Evolutionary conservation across 2,797 vertebrate genomes (phyloP).

Genomic region (Pristis pectinata): DNA sequence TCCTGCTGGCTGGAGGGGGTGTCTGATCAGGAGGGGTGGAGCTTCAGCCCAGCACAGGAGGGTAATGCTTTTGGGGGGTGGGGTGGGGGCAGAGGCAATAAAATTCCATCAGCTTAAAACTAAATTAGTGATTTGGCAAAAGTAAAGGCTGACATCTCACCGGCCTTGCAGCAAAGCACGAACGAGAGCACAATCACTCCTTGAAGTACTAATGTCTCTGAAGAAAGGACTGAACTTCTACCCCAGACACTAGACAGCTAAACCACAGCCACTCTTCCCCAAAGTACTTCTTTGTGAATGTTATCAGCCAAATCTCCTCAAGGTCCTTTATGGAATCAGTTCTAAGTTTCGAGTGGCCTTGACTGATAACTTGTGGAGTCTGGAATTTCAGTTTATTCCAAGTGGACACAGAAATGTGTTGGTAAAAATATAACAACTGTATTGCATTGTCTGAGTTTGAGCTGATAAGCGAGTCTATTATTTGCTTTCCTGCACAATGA

Average conservation of each 20-base stretch:
- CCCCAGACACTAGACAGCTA: neutral
- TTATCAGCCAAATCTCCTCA: neutral
- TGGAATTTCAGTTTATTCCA: conserved; percentile 24
- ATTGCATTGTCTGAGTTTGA: neutral
- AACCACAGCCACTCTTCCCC: neutral
- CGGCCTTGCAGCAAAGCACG: neutral
- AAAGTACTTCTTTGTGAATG: neutral
- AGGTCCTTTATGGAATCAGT: neutral
- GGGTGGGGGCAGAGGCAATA: neutral
- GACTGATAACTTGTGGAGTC: too few relatives aligned
- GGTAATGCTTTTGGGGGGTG: neutral
- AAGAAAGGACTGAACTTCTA: too few relatives aligned
- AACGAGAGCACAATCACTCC: neutral
- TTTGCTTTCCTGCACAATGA: neutral
- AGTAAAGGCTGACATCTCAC: neutral
- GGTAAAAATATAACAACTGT: conserved; percentile 1
- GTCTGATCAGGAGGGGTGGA: neutral
- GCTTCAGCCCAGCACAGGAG: neutral
- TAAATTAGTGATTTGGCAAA: neutral
- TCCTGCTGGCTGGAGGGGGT: too few relatives aligned
- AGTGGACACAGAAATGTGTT: neutral
- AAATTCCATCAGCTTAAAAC: neutral
- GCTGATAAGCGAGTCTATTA: neutral
- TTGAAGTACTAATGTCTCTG: too few relatives aligned
- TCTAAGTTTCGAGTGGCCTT: neutral